phyloP scores from a whole-genome alignment of 2,113 vertebrate species.

The Triplophysa siluroides region DNA sequence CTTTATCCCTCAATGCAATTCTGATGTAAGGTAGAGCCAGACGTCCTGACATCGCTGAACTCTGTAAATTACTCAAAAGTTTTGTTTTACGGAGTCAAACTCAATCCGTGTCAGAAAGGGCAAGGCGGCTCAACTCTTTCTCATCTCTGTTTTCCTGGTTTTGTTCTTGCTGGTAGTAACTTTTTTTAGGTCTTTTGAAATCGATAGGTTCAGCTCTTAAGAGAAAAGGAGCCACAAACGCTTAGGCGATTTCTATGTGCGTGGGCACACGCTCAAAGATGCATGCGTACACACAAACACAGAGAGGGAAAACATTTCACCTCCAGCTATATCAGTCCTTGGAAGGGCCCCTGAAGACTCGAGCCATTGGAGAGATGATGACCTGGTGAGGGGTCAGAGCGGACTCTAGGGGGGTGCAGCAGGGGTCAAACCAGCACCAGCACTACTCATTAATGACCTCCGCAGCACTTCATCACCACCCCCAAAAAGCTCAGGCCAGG shows the following conservation, averaged over 20 bases:
- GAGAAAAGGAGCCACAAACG: conserved; percentile 40
- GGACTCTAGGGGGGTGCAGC: conserved; percentile 51
- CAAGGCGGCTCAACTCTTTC: conserved; percentile 43
- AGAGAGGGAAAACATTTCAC: conserved; percentile 22
- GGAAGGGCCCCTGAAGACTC: conserved; percentile 15
- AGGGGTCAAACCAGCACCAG: conserved; percentile 51
- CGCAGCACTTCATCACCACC: conserved; percentile 41
- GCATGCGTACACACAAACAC: conserved; percentile 16
- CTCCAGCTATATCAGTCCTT: conserved; percentile 43
- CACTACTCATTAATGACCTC: conserved; percentile 54
- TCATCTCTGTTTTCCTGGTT: conserved; percentile 44
- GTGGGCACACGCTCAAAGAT: conserved; percentile 43
- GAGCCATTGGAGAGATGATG: conserved; percentile 34
- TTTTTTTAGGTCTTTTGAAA: conserved; percentile 50
- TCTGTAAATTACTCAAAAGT: conserved; percentile 50
- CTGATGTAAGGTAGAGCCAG: background rate
- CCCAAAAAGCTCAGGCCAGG: conserved; percentile 41
- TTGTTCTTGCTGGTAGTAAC: conserved; percentile 50
- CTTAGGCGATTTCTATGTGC: conserved; percentile 48
- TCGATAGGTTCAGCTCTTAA: conserved; percentile 56
- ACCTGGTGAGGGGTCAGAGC: conserved; percentile 54
- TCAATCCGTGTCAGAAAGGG: conserved; percentile 35
- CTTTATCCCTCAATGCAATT: conserved; percentile 8
- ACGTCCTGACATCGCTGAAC: conserved; percentile 8
- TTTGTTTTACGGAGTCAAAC: conserved; percentile 42